These are phyloP conservation scores for Argyresthia goedartella DNA, from an alignment of 2,888 invertebrate species.

Conservation along the genomic window DNA sequence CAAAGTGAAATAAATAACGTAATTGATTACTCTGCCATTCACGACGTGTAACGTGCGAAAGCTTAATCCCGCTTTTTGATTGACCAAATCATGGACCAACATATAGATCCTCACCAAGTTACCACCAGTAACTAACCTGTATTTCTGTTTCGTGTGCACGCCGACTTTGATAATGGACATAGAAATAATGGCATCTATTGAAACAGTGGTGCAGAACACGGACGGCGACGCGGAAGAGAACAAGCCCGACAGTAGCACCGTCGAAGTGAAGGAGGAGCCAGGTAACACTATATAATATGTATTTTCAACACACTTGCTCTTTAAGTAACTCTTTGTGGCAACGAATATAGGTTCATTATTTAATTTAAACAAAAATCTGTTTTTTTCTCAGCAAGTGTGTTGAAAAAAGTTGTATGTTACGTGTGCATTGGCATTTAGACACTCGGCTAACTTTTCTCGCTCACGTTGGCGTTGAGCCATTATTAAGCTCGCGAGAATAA, in stretches of 20 bases:
- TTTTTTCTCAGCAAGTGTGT: no score
- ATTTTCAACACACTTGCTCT: not conserved
- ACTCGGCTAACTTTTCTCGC: no score
- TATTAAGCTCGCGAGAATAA: no score
- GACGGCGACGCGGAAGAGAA: slow-evolving; percentile 75
- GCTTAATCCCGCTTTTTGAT: no score
- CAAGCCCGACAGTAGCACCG: slow-evolving; percentile 74
- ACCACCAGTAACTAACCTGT: slow-evolving; percentile 1
- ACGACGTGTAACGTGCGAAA: no score
- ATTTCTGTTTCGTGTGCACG: slow-evolving; percentile 23
- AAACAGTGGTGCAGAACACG: slow-evolving; percentile 84
- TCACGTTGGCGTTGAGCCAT: no score
- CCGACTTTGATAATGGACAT: slow-evolving; percentile 60
- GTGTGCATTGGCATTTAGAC: no score
- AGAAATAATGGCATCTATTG: slow-evolving; percentile 87
- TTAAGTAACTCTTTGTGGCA: not conserved
- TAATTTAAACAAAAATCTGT: no score
- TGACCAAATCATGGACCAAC: not conserved
- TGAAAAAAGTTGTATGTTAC: no score
- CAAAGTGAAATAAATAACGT: no score
- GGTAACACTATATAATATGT: slow-evolving; percentile 27
- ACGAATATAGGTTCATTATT: not conserved
- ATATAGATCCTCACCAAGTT: no score
- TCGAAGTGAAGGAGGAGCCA: slow-evolving; percentile 79
- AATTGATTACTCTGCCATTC: no score